Percentiles rank a stretch among this genome's conserved stretches.
These are phyloP conservation scores for Drosophila kanapiae DNA, from an alignment of 1,140 invertebrate species.

Conservation along the genomic window DNA sequence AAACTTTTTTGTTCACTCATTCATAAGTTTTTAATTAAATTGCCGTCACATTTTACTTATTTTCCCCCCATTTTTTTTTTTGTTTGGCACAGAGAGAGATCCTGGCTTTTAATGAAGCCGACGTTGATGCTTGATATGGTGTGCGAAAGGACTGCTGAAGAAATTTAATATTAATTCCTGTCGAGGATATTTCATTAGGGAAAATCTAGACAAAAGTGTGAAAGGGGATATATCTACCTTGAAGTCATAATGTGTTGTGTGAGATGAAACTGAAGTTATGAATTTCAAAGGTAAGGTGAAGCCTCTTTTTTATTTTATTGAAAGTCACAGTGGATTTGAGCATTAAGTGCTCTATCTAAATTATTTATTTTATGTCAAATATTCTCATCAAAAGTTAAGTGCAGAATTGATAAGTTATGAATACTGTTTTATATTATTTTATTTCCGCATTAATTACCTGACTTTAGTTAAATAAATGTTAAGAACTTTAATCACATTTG, in stretches of 20 bases:
- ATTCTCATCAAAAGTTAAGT: background rate
- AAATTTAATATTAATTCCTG: conserved; percentile 27
- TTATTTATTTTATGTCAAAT: background rate
- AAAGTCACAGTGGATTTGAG: background rate
- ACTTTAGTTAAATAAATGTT: too few species aligned
- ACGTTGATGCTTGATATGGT: conserved; percentile 30
- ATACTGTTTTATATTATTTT: too few species aligned
- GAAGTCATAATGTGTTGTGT: background rate
- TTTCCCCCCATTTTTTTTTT: conserved; percentile 9
- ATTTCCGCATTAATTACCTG: too few species aligned
- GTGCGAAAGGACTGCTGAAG: conserved; percentile 5
- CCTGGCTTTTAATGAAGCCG: conserved; percentile 59
- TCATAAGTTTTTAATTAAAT: conserved; percentile 84
- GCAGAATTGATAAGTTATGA: background rate
- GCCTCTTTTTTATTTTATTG: too few species aligned
- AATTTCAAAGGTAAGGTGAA: background rate
- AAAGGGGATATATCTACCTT: background rate
- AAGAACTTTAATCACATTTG: background rate
- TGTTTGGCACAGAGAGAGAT: conserved; percentile 39
- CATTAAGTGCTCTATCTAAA: background rate
- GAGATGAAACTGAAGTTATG: background rate
- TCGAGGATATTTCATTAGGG: background rate
- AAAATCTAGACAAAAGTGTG: background rate
- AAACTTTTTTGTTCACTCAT: conserved; percentile 82
- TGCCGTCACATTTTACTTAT: conserved; percentile 75